These are phyloP conservation scores for Helostoma temminkii DNA, from an alignment of 2,797 vertebrate genomes.

Conservation along the genomic window DNA sequence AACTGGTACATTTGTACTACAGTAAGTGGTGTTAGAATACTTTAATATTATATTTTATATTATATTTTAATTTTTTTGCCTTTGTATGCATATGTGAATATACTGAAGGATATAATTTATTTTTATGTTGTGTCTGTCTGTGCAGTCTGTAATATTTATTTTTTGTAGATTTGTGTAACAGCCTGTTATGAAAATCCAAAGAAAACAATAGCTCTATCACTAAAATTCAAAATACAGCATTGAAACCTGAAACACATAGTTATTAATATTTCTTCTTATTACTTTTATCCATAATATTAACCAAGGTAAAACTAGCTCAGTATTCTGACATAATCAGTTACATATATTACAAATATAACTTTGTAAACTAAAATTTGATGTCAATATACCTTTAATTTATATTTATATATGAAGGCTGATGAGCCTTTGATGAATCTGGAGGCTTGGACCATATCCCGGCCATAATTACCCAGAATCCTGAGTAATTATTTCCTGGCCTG, in stretches of 20 bases:
- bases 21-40: too few species aligned
- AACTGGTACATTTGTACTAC: too few species aligned
- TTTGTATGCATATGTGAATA: background rate
- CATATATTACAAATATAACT: background rate
- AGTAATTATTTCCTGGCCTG: constrained; percentile 63
- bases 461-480: constrained; percentile 69
- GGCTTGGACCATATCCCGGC: constrained; percentile 42
- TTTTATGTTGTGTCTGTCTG: background rate
- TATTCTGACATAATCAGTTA: background rate
- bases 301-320: too few species aligned
- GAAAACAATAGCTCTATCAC: background rate
- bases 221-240: background rate
- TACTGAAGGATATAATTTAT: background rate
- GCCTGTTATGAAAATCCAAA: background rate
- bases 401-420: constrained; percentile 15
- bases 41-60: too few species aligned
- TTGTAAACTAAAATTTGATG: background rate
- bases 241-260: background rate
- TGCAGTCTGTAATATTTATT: background rate
- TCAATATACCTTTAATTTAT: constrained; percentile 15
- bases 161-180: too few species aligned
- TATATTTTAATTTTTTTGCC: too few species aligned
- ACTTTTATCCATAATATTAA: background rate
- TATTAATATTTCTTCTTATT: background rate
- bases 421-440: constrained; percentile 41